Base-by-base conservation (phyloP, 2,797 vertebrate genomes). In the Furcifer pardalis region DNA sequence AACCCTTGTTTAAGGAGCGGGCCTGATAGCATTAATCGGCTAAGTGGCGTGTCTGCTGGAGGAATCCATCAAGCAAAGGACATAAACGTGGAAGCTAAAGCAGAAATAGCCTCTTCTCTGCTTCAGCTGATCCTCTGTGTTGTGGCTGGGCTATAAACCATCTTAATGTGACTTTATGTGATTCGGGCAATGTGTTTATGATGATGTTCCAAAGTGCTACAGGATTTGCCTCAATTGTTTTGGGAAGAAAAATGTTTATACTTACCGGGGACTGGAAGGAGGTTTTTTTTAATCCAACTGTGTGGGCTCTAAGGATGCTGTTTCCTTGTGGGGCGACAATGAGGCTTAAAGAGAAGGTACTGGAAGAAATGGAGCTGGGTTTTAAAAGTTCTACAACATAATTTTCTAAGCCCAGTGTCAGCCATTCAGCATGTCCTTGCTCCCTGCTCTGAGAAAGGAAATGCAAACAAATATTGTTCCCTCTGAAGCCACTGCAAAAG, bases 111-210 rank as follows among this genome's bases (percentile, higher is more conserved):
- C 59, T 59, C 13, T 56, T 37, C 40, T 46, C 32, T 44, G 52
- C 17, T 46, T 23, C 1, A 30, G 37, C 66, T 25, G 37, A 60
- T 46, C 40, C n/a, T 25, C 52, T 77, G 8, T 77, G 52, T 15
- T 59, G 40, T 21, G 27, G 40, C 66, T 52, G 23, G 7, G 25
- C 59, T 79, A 84, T 84, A 79, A 79, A 84, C 66, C 56, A 62
- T 79, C 56, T 84, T 79, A 62, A 79, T 72, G 35, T 79, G 82
- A 84, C 66, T 84, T 77, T 77, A 72, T 78, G 42, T 71, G 56
- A 73, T 37, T 25, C 42, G 40, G 59, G 44, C 69, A 72, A 73
- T 63, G 83, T 60, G 40, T 79, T 84, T 78, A 71, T 79, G n/a
- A 72, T 79, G 42, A 79, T 84, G 37, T n/a, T 79, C 52, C 42